These are phyloP conservation scores for Melieria omissa DNA, from an alignment of 2,888 invertebrate species.

Conservation along the genomic window DNA sequence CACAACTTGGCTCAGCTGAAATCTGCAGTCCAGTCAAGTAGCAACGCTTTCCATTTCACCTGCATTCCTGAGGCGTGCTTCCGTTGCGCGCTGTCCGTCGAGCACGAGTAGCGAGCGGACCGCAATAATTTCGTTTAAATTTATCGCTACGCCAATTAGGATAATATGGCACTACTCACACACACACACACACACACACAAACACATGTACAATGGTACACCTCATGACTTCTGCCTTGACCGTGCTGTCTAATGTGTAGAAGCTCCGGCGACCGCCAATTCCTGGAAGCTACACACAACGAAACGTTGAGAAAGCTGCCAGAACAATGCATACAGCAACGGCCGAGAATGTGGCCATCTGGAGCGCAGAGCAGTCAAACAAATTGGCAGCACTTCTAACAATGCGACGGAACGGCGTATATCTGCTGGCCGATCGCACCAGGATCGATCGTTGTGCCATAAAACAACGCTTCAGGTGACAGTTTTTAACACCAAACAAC, in stretches of 20 bases:
- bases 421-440: no score
- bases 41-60: conserved; percentile 27
- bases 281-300: no score
- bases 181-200: conserved; percentile 15
- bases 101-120: conserved; percentile 13
- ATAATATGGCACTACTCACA: conserved; percentile 42
- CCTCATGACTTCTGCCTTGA: no score
- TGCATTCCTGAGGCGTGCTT: conserved; percentile 23
- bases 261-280: no score
- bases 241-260: no score
- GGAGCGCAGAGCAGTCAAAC: no score
- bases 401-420: no score
- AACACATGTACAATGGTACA: not conserved
- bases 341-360: conserved; percentile 34
- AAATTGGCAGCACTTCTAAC: no score
- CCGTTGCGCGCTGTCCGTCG: not conserved
- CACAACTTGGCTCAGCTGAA: no score
- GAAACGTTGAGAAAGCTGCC: not conserved
- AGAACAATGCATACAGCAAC: conserved; percentile 38
- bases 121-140: conserved; percentile 45
- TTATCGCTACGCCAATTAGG: conserved; percentile 52
- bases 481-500: conserved; percentile 47
- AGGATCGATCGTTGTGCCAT: conserved; percentile 10
- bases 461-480: conserved; percentile 47
- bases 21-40: no score